Evolutionary conservation across 2,797 vertebrate genomes (phyloP), one percentile per base, ranked within the genome.

Genomic region (Naso thynnoides): DNA sequence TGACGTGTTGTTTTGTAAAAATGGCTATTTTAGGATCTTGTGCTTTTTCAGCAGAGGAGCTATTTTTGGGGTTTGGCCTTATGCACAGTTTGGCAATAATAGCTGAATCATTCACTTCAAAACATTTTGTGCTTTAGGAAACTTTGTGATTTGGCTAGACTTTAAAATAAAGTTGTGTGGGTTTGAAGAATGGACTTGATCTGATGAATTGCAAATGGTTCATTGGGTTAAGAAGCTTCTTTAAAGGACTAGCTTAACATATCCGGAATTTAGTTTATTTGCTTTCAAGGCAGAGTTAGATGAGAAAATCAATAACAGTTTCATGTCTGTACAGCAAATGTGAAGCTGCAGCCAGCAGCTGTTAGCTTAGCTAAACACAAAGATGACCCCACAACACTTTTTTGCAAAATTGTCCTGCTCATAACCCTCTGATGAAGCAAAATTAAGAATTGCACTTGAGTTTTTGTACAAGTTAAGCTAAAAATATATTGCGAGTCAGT

Each of bases 1-100:
- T 33, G 48, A 66, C 24, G 16, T 36, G 14, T 50, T 57, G 38
- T 65, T 64, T 41, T 78, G 48, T 62, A 33, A 27, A 58, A 47
- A 36, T 19, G 3, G 7, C 53, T 69, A 64, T 59, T 76, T 64
- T 73, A 23, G 29, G 49, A 53, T 57, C 29, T 42, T 38, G 14
- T 36, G n/a, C 38, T 31, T 61, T 36, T 71, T 56, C 15, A 54
- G 27, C 26, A 19, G 16, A 54, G 24, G 3, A 7, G 2, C 49
- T 63, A 47, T 68, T 69, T 55, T 53, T 15, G n/a, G n/a, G 67
- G 11, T 18, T 39, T 61, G 23, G 68, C 14, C 8, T 21, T 19
- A 44, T 56, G 56, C 19, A 41, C 54, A 69, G 13, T 29, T 62
- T 48, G 59, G 21, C 21, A 24, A 45, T 31, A 5, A 29, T 33